phyloP scores from a whole-genome alignment of 2,888 invertebrate species.

The Leptura quadrifasciata region DNA sequence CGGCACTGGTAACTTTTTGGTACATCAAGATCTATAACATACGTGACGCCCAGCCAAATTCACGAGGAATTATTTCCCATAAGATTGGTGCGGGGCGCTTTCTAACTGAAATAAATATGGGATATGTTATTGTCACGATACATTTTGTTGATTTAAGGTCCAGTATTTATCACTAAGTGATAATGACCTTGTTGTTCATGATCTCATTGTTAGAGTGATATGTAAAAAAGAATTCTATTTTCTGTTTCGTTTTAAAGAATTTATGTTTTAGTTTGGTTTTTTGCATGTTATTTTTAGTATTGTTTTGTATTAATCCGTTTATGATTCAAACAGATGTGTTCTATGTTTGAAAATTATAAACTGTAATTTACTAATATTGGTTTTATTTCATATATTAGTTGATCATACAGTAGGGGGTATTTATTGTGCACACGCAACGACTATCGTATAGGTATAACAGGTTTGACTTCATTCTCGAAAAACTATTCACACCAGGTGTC shows the following conservation, averaged over 20 bases:
- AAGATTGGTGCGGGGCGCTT: too few species aligned
- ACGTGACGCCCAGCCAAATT: too few species aligned
- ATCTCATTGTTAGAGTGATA: neutral
- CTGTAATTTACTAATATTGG: neutral
- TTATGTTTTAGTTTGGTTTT: neutral
- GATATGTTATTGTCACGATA: neutral
- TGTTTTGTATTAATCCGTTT: neutral
- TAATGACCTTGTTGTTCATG: neutral
- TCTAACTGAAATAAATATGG: neutral
- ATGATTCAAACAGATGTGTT: neutral
- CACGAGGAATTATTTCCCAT: too few species aligned
- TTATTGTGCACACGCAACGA: too few species aligned
- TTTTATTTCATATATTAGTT: neutral
- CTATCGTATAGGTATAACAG: too few species aligned
- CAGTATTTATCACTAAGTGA: neutral
- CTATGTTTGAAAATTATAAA: neutral
- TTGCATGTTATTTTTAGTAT: neutral
- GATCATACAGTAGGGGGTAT: too few species aligned
- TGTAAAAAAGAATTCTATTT: neutral
- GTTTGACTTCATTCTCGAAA: too few species aligned
- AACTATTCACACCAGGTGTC: too few species aligned
- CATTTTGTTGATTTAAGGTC: neutral
- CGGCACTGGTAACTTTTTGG: too few species aligned
- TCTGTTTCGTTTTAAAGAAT: neutral
- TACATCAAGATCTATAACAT: too few species aligned